phyloP scores from a whole-genome alignment of 2,888 invertebrate species.

The Dryocosmus kuriphilus region DNA sequence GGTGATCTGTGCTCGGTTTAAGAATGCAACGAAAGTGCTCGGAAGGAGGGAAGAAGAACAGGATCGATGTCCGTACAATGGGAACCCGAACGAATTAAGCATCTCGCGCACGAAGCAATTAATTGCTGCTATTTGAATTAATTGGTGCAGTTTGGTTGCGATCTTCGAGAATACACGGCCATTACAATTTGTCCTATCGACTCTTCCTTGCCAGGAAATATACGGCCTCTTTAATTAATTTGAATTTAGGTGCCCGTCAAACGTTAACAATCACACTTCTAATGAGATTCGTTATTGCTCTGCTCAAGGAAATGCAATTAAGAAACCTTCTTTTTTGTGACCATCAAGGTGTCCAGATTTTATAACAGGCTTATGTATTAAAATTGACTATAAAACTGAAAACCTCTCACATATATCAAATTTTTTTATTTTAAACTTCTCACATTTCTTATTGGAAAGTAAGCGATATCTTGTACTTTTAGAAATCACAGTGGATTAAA shows the following conservation, averaged over 20 bases:
- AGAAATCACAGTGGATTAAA: too few relatives aligned
- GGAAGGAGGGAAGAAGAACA: constrained; percentile 14
- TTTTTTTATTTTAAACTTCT: too few relatives aligned
- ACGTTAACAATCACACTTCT: constrained; percentile 14
- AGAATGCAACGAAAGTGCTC: constrained; percentile 25
- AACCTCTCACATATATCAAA: too few relatives aligned
- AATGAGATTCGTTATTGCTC: neutral
- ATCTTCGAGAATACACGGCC: constrained; percentile 31
- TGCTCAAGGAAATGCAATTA: constrained; percentile 22
- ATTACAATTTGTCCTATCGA: constrained; percentile 37
- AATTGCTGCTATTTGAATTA: constrained; percentile 40
- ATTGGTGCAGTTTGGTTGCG: constrained; percentile 36
- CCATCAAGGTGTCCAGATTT: neutral
- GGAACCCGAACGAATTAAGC: constrained; percentile 37
- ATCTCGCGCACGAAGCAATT: constrained; percentile 38
- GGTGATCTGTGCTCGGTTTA: neutral
- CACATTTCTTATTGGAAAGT: too few relatives aligned
- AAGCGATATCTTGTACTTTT: too few relatives aligned
- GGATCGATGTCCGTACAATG: constrained; percentile 37
- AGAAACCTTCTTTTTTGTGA: neutral
- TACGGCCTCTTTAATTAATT: constrained; percentile 2
- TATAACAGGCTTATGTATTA: too few relatives aligned
- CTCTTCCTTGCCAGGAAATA: neutral
- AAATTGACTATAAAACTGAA: too few relatives aligned
- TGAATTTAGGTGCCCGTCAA: constrained; percentile 24